phyloP scores from a whole-genome alignment of 2,113 vertebrate genomes.

The Lipophrys pholis region DNA sequence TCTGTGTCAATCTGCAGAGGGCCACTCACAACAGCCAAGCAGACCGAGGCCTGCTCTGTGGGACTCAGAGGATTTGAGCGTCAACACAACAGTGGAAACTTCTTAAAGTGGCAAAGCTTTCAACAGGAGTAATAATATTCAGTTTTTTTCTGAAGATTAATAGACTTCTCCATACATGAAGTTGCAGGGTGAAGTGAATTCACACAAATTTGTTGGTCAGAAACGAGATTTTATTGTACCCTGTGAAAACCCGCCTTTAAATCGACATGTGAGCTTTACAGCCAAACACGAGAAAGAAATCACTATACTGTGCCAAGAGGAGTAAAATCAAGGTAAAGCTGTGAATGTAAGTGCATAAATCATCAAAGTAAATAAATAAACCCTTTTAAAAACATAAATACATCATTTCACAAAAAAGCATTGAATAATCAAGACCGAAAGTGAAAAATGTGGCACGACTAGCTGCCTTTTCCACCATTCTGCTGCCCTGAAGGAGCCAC shows the following conservation, averaged over 20 bases:
- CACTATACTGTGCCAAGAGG: too few species aligned
- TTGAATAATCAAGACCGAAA: too few species aligned
- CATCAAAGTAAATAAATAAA: too few species aligned
- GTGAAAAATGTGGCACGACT: too few species aligned
- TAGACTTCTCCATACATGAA: background rate
- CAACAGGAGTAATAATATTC: background rate
- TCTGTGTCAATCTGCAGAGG: constrained; percentile 75
- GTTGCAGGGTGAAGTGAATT: background rate
- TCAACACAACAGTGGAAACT: constrained; percentile 22
- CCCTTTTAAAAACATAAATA: too few species aligned
- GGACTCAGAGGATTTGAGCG: constrained; percentile 8
- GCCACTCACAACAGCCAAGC: constrained; percentile 34
- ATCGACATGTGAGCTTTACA: constrained; percentile 24
- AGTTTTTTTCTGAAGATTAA: background rate
- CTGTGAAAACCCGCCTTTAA: constrained; percentile 26
- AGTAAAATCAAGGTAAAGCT: too few species aligned
- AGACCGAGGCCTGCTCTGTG: constrained; percentile 20
- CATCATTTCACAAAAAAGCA: too few species aligned
- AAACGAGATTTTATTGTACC: constrained; percentile 30
- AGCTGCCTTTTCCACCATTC: too few species aligned
- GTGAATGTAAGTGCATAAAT: too few species aligned
- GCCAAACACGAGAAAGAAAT: background rate
- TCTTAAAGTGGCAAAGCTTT: background rate
- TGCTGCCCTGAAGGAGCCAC: too few species aligned
- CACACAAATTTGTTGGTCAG: background rate